These are phyloP conservation scores for Thermophis baileyi DNA, from an alignment of 2,113 vertebrate genomes.

Conservation along the genomic window DNA sequence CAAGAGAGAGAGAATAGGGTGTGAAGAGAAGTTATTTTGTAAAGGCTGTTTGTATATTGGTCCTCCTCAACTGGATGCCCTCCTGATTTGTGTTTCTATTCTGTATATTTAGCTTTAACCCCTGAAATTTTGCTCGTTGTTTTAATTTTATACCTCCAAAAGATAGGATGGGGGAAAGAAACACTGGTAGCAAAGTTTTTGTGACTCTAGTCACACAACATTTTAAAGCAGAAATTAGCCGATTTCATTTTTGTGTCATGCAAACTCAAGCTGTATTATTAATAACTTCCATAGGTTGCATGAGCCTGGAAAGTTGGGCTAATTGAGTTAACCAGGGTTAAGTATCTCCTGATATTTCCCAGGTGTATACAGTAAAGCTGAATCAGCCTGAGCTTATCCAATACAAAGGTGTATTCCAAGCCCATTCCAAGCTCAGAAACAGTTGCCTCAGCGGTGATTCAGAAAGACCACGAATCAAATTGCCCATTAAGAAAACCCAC, in stretches of 20 bases:
- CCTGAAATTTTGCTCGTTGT: background rate
- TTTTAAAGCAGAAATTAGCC: background rate
- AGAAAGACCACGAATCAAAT: background rate
- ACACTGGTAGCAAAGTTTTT: background rate
- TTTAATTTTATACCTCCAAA: background rate
- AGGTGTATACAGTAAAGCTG: background rate
- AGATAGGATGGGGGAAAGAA: background rate
- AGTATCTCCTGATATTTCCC: background rate
- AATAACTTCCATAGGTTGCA: background rate
- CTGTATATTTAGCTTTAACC: background rate
- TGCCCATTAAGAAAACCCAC: background rate
- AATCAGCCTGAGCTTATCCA: background rate
- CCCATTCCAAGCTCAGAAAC: background rate
- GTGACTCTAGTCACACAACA: background rate
- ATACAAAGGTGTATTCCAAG: background rate
- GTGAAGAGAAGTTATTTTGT: background rate
- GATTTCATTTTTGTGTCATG: background rate
- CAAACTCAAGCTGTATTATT: background rate
- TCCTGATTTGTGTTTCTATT: background rate
- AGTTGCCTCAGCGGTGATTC: background rate
- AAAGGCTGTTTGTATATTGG: background rate
- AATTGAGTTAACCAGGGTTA: background rate
- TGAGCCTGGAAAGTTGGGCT: background rate
- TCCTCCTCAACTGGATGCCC: background rate
- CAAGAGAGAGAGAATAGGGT: background rate